Base-by-base conservation (phyloP, 2,888 invertebrate genomes). In the Thecocarcelia acutangulata region DNA sequence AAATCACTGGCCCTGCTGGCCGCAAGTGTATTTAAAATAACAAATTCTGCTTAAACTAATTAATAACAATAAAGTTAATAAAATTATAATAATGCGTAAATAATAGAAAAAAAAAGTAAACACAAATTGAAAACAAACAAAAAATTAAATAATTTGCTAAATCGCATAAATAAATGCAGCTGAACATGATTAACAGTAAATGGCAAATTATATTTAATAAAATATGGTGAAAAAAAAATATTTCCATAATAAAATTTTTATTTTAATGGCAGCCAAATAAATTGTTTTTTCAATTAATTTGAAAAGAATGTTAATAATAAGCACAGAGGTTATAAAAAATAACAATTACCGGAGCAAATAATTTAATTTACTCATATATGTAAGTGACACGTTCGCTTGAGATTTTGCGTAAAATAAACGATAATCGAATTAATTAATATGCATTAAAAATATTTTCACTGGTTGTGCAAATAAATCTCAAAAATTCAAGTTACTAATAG, bases 91-190 rank as follows among this genome's bases (percentile, higher is more conserved):
- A 17, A 69, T 15, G 48, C 21, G 46, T 54, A 69, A 61, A 68
- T 61, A 58, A 75, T 54, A 68, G 40, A 13, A 66, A 80, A 79
- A 75, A 48, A 2, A 44, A 52, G 66, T 4, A 44, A 52, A 70
- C 13, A 28, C 56, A 68, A 68, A 50, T 75, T 50, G 64, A 69
- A 42, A 56, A 52, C 33, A 75, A 76, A 64, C 54, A 72, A 73
- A 13, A 40, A 19, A 12, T 70, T 21, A 42, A 59, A 54, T 46
- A 33, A 37, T 63, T 59, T 73, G 19, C 28, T 19, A 73, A 59
- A 58, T 64, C 15, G 24, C n/a, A 21, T 13, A 52, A 72, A 58
- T 48, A 52, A 73, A n/a, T 19, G 15, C 40, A 58, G 12, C 44
- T 33, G 42, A 58, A 12, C 46, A 24, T 40, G 24, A 37, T 33